These are phyloP conservation scores for Mermis nigrescens DNA, from an alignment of 2,888 invertebrate genomes.

Conservation along the genomic window DNA sequence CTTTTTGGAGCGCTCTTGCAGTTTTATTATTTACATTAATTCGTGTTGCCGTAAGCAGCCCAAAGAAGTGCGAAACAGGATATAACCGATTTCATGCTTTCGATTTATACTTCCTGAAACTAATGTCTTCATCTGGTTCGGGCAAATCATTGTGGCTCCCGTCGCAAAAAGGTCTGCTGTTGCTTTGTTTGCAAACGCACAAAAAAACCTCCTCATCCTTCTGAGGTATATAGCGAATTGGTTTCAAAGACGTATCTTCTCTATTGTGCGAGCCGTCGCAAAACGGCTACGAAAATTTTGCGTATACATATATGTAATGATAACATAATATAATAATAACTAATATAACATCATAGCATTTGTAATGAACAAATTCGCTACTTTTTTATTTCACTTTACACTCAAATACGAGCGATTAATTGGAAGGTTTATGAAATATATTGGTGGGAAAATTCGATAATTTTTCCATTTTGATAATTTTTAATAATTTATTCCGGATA, in stretches of 20 bases:
- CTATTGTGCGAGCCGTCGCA: conserved; percentile 78
- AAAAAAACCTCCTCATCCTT: conserved; percentile 79
- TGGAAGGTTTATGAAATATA: too few relatives aligned
- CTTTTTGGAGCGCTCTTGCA: too few relatives aligned
- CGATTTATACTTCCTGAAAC: background rate
- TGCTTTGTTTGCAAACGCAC: conserved; percentile 93
- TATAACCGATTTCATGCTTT: background rate
- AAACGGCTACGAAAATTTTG: conserved; percentile 52
- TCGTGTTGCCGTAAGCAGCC: too few relatives aligned
- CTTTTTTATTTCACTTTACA: too few relatives aligned
- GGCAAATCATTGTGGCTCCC: conserved; percentile 58
- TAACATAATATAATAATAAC: background rate
- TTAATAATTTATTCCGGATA: too few relatives aligned
- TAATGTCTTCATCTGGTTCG: background rate
- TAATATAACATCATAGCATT: too few relatives aligned
- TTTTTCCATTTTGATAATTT: too few relatives aligned
- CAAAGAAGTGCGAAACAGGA: too few relatives aligned
- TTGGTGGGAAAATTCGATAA: too few relatives aligned
- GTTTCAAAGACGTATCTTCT: conserved; percentile 52
- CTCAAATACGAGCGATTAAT: too few relatives aligned
- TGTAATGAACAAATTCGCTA: too few relatives aligned
- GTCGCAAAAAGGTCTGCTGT: conserved; percentile 83
- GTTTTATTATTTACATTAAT: too few relatives aligned
- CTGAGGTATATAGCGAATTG: conserved; percentile 58
- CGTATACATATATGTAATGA: background rate